Evolutionary conservation across 2,888 invertebrate species (phyloP).

Genomic region (Xylophagus ater): DNA sequence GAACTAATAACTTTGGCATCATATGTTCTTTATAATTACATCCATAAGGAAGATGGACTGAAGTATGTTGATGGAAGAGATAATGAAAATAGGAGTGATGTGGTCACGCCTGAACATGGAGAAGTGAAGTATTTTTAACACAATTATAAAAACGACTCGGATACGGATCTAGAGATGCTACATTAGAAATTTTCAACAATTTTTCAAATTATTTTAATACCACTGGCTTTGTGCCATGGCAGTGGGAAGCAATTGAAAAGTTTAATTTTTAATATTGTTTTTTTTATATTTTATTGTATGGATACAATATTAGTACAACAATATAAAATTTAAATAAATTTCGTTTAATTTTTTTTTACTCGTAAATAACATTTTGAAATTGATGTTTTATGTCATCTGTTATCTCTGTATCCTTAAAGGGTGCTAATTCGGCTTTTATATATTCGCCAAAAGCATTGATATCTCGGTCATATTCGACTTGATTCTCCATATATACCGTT

Average conservation of each 20-base stretch:
- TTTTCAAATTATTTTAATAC: slow-evolving; percentile 6
- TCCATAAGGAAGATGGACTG: not conserved
- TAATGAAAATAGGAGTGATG: not conserved
- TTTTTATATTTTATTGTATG: too few species aligned
- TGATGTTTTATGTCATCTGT: too few species aligned
- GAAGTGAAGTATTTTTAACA: not conserved
- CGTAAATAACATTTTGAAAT: too few species aligned
- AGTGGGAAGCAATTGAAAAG: slow-evolving; percentile 7
- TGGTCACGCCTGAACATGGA: not conserved
- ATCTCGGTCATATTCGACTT: too few species aligned
- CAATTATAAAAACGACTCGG: not conserved
- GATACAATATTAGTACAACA: too few species aligned
- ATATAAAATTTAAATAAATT: too few species aligned
- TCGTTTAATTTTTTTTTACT: too few species aligned
- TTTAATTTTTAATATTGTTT: slow-evolving; percentile 10
- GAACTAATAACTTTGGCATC: not conserved
- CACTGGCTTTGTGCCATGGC: not conserved
- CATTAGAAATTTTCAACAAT: not conserved
- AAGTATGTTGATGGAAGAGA: not conserved
- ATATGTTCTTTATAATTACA: not conserved
- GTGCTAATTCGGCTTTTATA: too few species aligned
- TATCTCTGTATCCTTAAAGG: too few species aligned
- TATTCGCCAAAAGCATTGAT: too few species aligned
- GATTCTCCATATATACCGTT: too few species aligned
- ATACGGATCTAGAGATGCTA: not conserved